These are phyloP conservation scores for Lasioglossum villosulum DNA, from an alignment of 2,888 invertebrate species.

Conservation along the genomic window DNA sequence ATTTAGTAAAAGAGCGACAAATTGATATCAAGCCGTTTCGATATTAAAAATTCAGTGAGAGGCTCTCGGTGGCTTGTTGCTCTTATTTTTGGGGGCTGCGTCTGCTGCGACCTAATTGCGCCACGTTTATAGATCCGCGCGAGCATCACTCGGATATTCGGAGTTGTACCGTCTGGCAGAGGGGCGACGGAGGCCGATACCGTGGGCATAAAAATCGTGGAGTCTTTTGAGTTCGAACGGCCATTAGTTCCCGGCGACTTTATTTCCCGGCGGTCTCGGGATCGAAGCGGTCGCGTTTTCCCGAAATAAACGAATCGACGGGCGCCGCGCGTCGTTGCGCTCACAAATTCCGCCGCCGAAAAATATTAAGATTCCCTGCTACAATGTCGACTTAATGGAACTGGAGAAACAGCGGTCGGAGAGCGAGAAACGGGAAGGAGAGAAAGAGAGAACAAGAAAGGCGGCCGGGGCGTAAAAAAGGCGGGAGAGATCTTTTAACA, in stretches of 20 bases:
- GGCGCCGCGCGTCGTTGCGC: not conserved
- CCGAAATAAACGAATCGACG: slow-evolving; percentile 59
- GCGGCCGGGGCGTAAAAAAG: slow-evolving; percentile 66
- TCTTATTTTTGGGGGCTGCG: not conserved
- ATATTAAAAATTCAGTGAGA: not conserved
- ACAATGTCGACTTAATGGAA: slow-evolving; percentile 78
- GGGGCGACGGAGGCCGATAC: not conserved
- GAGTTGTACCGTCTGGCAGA: not conserved
- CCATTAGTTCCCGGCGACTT: slow-evolving; percentile 39
- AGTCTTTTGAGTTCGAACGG: slow-evolving; percentile 8
- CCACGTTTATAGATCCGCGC: not conserved
- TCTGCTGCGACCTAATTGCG: slow-evolving; percentile 1
- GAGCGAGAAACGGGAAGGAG: slow-evolving; percentile 30
- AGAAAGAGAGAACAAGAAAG: not conserved
- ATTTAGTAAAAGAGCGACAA: not conserved
- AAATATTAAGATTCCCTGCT: slow-evolving; percentile 74
- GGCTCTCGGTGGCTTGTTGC: not conserved
- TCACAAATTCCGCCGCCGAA: slow-evolving; percentile 43
- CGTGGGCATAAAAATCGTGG: slow-evolving; percentile 8
- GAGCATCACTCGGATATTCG: not conserved
- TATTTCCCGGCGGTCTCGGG: slow-evolving; percentile 24
- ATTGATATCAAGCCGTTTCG: not conserved
- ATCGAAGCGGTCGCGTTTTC: slow-evolving; percentile 28
- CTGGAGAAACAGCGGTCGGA: slow-evolving; percentile 36
- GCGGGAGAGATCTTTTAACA: slow-evolving; percentile 82